A percentile compares a stretch with the other conserved stretches of the same genome.
phyloP scores from a whole-genome alignment of 2,888 invertebrate species.

The Agyllia agylla region DNA sequence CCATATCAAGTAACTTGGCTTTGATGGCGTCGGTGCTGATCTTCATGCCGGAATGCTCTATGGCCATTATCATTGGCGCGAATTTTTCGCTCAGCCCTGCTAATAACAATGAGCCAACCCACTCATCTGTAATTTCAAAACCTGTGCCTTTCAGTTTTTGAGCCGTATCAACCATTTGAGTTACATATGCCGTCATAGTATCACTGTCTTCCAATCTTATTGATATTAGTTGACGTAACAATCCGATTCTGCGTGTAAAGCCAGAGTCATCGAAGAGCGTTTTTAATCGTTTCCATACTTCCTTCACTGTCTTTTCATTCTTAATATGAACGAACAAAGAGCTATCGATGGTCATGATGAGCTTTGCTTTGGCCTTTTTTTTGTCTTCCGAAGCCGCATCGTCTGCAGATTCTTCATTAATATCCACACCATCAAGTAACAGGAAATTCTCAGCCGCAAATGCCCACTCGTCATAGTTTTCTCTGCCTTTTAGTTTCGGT shows the following conservation, averaged over 20 bases:
- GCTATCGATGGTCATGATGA: not conserved
- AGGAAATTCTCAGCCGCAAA: not conserved
- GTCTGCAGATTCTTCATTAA: not conserved
- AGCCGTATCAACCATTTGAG: not conserved
- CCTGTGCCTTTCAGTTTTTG: not conserved
- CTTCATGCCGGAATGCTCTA: not conserved
- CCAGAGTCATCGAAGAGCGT: not conserved
- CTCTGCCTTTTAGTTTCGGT: not conserved
- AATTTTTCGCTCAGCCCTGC: not conserved
- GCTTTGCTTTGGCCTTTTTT: not conserved
- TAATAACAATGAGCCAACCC: not conserved
- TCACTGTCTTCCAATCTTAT: not conserved
- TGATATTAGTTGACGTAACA: not conserved
- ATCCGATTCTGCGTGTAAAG: not conserved
- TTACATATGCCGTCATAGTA: not conserved
- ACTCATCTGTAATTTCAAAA: not conserved
- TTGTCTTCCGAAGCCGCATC: not conserved
- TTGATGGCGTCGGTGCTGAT: not conserved
- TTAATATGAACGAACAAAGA: not conserved
- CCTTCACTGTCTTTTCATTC: not conserved
- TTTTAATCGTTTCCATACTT: not conserved
- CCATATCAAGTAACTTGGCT: not conserved
- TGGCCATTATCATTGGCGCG: not conserved
- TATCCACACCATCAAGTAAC: not conserved
- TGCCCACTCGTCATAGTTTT: not conserved